These are phyloP conservation scores for Hymenochirus boettgeri DNA, from an alignment of 2,113 vertebrate species.

Conservation along the genomic window DNA sequence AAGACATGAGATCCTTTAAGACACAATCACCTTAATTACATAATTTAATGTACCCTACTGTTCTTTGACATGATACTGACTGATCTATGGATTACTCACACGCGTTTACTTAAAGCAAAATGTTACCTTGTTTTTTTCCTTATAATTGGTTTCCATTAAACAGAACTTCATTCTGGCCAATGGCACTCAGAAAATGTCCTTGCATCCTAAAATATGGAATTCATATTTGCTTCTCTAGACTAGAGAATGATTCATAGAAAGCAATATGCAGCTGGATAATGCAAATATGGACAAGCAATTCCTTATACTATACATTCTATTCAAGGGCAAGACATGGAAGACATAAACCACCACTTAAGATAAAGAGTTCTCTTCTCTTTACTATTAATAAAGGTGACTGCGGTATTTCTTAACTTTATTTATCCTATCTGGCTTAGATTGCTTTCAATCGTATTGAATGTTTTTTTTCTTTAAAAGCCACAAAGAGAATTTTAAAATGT, in stretches of 20 bases:
- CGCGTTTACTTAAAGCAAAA: slow-evolving; percentile 11
- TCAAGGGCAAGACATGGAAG: no score
- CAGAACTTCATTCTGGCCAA: no score
- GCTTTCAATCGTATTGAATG: slow-evolving; percentile 26
- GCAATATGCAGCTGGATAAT: no score
- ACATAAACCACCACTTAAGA: no score
- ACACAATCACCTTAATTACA: neutral
- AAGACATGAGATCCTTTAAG: slow-evolving; percentile 5
- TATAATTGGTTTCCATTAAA: neutral
- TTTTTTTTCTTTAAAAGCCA: slow-evolving; percentile 33
- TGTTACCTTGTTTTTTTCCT: neutral
- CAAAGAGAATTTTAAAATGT: slow-evolving; percentile 36
- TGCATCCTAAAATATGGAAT: no score
- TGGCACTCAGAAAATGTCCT: no score
- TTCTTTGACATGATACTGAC: slow-evolving; percentile 30
- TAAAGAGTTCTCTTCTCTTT: no score
- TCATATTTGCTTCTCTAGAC: no score
- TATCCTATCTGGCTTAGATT: neutral
- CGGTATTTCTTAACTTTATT: neutral
- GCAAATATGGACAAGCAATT: no score
- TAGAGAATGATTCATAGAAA: no score
- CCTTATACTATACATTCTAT: no score
- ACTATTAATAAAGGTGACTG: no score
- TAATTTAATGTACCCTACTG: slow-evolving; percentile 3
- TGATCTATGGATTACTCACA: slow-evolving; percentile 12